Evolutionary conservation across 2,888 invertebrate genomes (phyloP), one percentile per base, ranked within the genome.

Genomic region (Ectropis crepuscularia): DNA sequence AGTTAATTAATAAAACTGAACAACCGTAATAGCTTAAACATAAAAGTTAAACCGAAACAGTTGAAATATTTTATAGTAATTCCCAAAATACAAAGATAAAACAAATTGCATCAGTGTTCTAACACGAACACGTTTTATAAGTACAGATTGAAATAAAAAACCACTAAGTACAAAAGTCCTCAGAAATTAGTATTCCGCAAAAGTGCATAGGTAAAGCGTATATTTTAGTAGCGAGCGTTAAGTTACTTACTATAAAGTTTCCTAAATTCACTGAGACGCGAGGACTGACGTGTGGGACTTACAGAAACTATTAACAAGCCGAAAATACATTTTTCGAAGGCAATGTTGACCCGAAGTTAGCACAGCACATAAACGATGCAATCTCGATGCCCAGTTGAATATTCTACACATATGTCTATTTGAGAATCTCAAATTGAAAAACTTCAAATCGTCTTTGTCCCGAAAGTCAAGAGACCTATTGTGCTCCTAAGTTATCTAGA

Each of bases 241-340:
- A 63, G 62, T 57, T 53, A 48, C 28, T 42, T 28, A 39, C 48
- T 43, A 42, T 37, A 41, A 59, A 63, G 54, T 63, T 63, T 36
- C 45, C 46, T 45, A 49, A 53, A 63, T 49, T 58, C 50, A 46
- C 54, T 55, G 41, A 51, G 47, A 50, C 63, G 54, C 50, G 46
- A 63, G 28, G 46, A 43, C 39, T 16, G 9, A 41, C 41, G 42
- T 39, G 43, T 58, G 49, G 49, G 36, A 49, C 54, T 42, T 28
- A 39, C 48, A 16, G n/a, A 54, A 61, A 64, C 59, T 62, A 11
- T 53, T 67, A 64, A 62, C 67, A 64, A 67, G 61, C 57, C 16
- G 39, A 46, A 46, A 62, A 62, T 62, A 48, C 57, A 53, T 59
- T 64, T 64, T 51, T 59, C 39, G 10, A 57, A 60, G 42, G 48